A percentile compares a stretch with the other conserved stretches of the same genome.
phyloP scores from a whole-genome alignment of 2,113 vertebrate genomes.

The Atlantisia rogersi region DNA sequence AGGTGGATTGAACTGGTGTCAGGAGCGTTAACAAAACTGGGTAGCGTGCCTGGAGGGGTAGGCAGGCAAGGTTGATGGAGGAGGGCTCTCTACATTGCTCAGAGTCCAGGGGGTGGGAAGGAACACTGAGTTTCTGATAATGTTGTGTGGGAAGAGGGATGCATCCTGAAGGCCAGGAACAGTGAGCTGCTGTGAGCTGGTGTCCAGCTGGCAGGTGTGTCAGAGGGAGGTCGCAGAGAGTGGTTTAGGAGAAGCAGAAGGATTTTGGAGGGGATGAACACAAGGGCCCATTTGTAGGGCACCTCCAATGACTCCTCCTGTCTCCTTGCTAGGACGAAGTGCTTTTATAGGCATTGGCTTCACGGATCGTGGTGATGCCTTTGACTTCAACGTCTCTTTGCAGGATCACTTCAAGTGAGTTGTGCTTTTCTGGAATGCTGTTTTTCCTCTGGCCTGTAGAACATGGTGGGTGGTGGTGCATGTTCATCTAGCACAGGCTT shows the following conservation, averaged over 20 bases:
- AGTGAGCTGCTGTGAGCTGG: neutral
- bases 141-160: accelerated
- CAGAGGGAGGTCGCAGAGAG: neutral
- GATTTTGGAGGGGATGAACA: neutral
- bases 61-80: neutral
- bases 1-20: neutral
- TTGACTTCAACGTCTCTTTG: conserved; percentile 96
- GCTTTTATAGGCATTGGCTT: conserved; percentile 98
- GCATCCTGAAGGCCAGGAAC: neutral
- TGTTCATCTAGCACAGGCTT: neutral
- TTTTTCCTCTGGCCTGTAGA: neutral
- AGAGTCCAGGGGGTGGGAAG: neutral
- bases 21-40: neutral
- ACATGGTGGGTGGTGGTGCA: neutral
- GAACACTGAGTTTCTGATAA: neutral
- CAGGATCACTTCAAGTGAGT: conserved; percentile 98
- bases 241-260: neutral
- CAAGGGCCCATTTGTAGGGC: neutral
- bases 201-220: neutral
- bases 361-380: conserved; percentile 93
- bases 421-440: neutral
- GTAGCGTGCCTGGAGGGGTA: neutral
- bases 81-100: neutral
- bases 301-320: neutral
- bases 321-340: conserved; percentile 84